A percentile compares a stretch with the other conserved stretches of the same genome.
These are phyloP conservation scores for Plotosus lineatus DNA, from an alignment of 2,113 vertebrate genomes.

Conservation along the genomic window DNA sequence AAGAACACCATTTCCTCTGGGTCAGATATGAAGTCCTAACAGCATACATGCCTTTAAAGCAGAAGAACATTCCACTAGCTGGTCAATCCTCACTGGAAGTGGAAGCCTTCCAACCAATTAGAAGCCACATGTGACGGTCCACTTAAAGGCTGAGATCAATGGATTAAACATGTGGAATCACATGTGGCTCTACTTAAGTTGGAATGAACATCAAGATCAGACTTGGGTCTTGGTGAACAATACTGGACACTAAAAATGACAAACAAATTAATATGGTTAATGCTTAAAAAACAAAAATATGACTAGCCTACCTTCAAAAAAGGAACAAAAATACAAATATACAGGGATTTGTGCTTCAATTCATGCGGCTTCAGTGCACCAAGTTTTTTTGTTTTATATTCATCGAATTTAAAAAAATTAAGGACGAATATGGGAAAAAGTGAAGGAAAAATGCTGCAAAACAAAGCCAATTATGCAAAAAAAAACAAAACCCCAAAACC, in stretches of 20 bases:
- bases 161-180: background rate
- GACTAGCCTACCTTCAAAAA: no score
- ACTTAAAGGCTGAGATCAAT: background rate
- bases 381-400: no score
- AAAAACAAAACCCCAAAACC: no score
- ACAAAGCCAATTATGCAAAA: no score
- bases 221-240: background rate
- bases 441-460: no score
- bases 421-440: no score
- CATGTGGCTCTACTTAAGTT: background rate
- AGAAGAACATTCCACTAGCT: background rate
- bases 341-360: no score
- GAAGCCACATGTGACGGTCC: background rate
- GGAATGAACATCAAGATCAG: background rate
- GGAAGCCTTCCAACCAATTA: background rate
- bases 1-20: background rate
- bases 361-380: no score
- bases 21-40: background rate
- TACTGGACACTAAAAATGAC: background rate
- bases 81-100: background rate
- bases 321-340: no score
- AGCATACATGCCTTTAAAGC: background rate
- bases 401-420: no score
- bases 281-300: no score
- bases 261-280: background rate